Conservation (phyloP, 2,888 invertebrate genomes). For the Congeria kusceri region DNA sequence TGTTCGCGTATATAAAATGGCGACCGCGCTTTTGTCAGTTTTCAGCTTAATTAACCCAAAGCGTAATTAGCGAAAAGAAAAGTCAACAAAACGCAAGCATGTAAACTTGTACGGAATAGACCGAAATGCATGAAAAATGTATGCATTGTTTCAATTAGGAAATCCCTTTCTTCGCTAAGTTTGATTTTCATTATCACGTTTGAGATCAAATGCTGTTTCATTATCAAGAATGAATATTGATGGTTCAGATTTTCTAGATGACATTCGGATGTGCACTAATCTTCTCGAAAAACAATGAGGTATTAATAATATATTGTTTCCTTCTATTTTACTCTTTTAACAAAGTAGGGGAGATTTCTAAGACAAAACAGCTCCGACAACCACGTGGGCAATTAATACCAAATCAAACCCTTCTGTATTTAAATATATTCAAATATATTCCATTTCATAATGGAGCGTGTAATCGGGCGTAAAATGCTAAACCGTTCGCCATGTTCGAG, state of each 20-base stretch:
- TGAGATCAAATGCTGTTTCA: conserved; percentile 53
- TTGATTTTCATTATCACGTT: conserved; percentile 52
- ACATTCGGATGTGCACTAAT: conserved; percentile 44
- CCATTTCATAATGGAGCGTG: conserved; percentile 43
- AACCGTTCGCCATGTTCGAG: conserved; percentile 25
- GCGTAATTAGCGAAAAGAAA: no score
- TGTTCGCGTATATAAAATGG: no score
- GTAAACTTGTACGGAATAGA: no score
- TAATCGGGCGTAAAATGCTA: conserved; percentile 56
- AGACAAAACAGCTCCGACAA: no score
- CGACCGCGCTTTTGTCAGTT: no score
- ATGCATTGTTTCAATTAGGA: conserved; percentile 52
- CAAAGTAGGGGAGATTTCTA: no score
- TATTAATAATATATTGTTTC: conserved; percentile 55
- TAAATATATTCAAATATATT: conserved; percentile 62
- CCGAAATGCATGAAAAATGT: conserved; percentile 31
- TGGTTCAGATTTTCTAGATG: conserved; percentile 31
- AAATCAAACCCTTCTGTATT: conserved; percentile 18
- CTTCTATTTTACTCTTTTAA: neutral
- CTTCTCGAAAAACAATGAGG: conserved; percentile 35
- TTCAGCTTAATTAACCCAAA: no score
- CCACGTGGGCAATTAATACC: neutral
- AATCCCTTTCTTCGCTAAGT: conserved; percentile 29
- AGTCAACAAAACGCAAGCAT: no score
- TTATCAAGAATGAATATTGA: conserved; percentile 23